Evolutionary conservation across 1,140 invertebrate genomes (phyloP), one percentile per base, ranked within the genome.

Genomic region (Drosophila funebris): DNA sequence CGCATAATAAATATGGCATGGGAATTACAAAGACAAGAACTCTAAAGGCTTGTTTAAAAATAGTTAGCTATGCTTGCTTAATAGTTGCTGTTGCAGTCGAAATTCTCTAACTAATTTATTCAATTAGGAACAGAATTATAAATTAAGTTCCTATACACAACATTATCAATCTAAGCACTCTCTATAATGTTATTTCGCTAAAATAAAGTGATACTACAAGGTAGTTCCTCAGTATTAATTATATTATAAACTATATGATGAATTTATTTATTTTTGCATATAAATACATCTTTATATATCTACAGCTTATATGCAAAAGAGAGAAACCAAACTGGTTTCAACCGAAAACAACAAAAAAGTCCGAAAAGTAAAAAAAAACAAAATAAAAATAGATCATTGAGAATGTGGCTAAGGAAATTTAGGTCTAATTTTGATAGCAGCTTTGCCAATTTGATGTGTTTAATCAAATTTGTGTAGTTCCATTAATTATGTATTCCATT

Each of bases 301-400:
- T 31, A 33, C 13, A 31, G 31, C 33, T 52, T 52, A 8, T 52
- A 52, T 52, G 48, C 29, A 18, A 52, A 52, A 52, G 14, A 52
- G 27, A 52, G 48, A 52, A 52, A 52, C 20, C 14, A 52, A 52
- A 52, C 48, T 52, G 48, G 48, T 52, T 52, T 52, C 27, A 16
- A 31, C n/a, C 31, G 5, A n/a, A 14, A 31, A 31, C 7, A n/a
- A 0, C 7, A n/a, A 0, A 33, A 14, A 48, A 48, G 11, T 3
- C 4, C 16, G 0, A 22, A n/a, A 44, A 11, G 22, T 6, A 48
- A 9, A 4, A 9, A 33, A 11, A 16, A 13, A 36, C 13, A 2
- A 22, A 4, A 24, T 4, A 29, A 29, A 13, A 48, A 14, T 5
- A 27, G 11, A 13, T 24, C 14, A 48, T 18, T 14, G 4, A 48